phyloP scores from a whole-genome alignment of 2,797 vertebrate genomes.

The Salarias fasciatus region DNA sequence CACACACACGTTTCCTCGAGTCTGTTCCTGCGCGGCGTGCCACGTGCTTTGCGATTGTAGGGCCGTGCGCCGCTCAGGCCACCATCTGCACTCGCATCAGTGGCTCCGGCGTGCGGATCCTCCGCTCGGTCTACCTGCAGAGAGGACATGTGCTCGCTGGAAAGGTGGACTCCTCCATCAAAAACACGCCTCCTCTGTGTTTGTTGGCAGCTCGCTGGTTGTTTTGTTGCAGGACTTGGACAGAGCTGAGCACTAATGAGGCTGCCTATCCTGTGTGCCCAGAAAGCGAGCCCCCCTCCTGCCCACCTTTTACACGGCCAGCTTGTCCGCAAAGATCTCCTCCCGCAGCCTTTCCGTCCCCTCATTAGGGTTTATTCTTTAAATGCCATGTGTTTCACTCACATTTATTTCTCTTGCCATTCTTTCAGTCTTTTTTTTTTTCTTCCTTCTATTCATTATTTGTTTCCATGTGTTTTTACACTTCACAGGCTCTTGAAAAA shows the following conservation, averaged over 20 bases:
- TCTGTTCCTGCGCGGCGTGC: constrained; percentile 35
- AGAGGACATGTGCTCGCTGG: constrained; percentile 65
- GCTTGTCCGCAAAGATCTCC: constrained; percentile 48
- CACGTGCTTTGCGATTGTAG: constrained; percentile 46
- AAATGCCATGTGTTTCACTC: constrained; percentile 56
- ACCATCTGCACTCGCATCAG: constrained; percentile 62
- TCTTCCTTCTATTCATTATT: constrained; percentile 37
- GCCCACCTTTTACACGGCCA: constrained; percentile 54
- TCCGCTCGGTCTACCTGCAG: constrained; percentile 54
- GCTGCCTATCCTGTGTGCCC: constrained; percentile 63
- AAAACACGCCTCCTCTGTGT: constrained; percentile 36
- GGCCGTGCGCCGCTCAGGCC: constrained; percentile 50
- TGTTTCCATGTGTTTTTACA: constrained; percentile 32
- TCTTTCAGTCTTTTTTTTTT: constrained; percentile 23
- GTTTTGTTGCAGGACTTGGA: constrained; percentile 61
- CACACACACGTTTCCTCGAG: constrained; percentile 31
- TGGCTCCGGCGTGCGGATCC: constrained; percentile 52
- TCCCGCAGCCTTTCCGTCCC: constrained; percentile 57
- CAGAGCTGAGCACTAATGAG: constrained; percentile 76
- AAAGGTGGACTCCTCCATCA: constrained; percentile 55
- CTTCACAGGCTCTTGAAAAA: not conserved
- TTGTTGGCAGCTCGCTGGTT: constrained; percentile 59
- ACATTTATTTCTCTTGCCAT: constrained; percentile 36
- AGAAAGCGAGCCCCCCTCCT: constrained; percentile 46
- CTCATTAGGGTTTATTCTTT: constrained; percentile 63